phyloP scores from a whole-genome alignment of 2,113 vertebrate species.

The Sciurus niger region DNA sequence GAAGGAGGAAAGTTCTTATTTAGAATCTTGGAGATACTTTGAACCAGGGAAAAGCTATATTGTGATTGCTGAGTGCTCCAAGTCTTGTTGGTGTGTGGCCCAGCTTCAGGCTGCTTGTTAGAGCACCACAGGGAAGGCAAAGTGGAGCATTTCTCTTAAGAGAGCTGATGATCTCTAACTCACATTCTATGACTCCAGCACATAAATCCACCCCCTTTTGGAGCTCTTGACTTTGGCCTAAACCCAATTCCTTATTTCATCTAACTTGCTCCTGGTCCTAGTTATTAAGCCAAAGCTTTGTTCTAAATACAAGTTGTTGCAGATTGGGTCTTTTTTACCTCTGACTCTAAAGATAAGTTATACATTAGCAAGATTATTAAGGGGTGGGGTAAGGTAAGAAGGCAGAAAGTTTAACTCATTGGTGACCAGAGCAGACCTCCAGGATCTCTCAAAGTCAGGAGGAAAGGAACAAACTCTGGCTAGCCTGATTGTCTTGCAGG shows the following conservation, averaged over 20 bases:
- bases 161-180: not conserved
- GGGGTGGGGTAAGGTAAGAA: conserved; percentile 23
- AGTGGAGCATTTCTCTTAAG: not conserved
- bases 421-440: not conserved
- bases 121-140: not conserved
- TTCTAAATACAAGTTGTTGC: conserved; percentile 35
- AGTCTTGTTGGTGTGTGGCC: conserved; percentile 24
- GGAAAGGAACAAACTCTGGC: not conserved
- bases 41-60: conserved; percentile 59
- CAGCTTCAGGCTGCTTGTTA: not conserved
- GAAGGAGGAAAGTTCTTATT: conserved; percentile 34
- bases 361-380: conserved; percentile 69
- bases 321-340: conserved; percentile 65
- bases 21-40: conserved; percentile 46
- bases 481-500: not conserved
- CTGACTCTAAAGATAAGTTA: conserved; percentile 71
- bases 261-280: conserved; percentile 30
- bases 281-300: conserved; percentile 68
- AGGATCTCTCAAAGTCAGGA: not conserved
- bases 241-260: conserved; percentile 12
- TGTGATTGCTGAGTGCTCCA: not conserved
- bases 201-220: not conserved
- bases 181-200: not conserved
- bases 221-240: conserved; percentile 29
- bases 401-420: conserved; percentile 48